phyloP scores from a whole-genome alignment of 2,113 vertebrate genomes.

The Acrocephalus arundinaceus region DNA sequence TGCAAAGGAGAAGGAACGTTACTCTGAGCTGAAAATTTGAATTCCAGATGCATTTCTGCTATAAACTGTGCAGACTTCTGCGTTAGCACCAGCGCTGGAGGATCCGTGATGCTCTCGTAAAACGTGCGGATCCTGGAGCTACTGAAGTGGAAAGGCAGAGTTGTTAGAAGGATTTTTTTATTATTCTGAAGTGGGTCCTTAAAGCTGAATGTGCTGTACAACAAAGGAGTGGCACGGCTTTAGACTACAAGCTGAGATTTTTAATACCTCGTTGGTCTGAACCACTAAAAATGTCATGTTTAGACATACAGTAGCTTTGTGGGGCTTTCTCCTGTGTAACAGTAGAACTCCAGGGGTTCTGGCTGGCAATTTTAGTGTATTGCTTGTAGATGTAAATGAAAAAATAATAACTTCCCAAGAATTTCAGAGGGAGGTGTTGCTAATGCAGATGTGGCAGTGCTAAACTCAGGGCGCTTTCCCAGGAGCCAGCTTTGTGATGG shows the following conservation, averaged over 20 bases:
- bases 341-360: background rate
- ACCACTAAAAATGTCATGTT: background rate
- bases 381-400: background rate
- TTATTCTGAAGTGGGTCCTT: background rate
- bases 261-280: background rate
- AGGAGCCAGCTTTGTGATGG: slow-evolving; percentile 44
- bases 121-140: background rate
- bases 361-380: background rate
- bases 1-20: slow-evolving; percentile 15
- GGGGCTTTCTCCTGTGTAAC: background rate
- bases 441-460: background rate
- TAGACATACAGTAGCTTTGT: background rate
- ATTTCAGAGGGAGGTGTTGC: background rate
- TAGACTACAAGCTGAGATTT: background rate
- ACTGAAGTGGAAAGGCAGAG: background rate
- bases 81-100: background rate
- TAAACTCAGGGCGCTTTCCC: background rate
- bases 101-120: background rate
- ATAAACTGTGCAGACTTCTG: background rate
- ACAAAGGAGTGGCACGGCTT: background rate
- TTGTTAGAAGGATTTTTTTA: background rate
- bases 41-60: slow-evolving; percentile 57
- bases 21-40: slow-evolving; percentile 14
- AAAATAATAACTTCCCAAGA: background rate
- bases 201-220: background rate